Evolutionary conservation across 2,113 vertebrate genomes (phyloP).

Genomic region (Callithrix jacchus): DNA sequence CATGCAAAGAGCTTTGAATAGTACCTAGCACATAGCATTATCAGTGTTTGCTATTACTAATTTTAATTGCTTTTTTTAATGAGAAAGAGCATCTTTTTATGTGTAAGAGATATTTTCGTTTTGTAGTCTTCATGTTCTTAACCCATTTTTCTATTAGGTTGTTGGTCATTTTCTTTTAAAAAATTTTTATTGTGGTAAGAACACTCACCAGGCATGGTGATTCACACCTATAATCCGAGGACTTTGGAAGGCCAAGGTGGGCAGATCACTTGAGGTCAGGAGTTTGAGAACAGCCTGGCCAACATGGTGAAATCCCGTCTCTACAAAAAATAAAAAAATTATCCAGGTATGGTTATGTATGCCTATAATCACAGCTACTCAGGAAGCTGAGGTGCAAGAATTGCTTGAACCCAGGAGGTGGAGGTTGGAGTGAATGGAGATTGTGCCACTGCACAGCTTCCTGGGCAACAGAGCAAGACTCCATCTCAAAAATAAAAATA

Average conservation of each 20-base stretch:
- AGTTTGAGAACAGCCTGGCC: too few relatives aligned
- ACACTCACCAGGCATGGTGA: not conserved
- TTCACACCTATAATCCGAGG: not conserved
- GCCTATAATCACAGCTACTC: not conserved
- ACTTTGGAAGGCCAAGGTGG: not conserved
- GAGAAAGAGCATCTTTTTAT: constrained; percentile 8
- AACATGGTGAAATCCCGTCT: not conserved
- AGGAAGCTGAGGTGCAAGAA: not conserved
- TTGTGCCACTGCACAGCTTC: not conserved
- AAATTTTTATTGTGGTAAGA: not conserved
- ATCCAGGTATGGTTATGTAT: not conserved
- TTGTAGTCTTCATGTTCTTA: not conserved
- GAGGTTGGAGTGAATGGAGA: not conserved
- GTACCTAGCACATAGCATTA: not conserved
- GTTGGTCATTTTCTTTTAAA: constrained; percentile 14
- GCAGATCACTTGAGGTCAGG: not conserved
- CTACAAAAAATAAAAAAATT: not conserved
- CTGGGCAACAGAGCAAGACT: not conserved
- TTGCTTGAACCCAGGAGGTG: not conserved
- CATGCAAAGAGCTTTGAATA: not conserved
- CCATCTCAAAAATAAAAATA: not conserved
- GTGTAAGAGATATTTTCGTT: not conserved
- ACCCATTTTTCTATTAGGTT: constrained; percentile 12
- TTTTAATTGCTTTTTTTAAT: constrained; percentile 1
- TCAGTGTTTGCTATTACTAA: not conserved